Evolutionary conservation across 2,888 invertebrate genomes (phyloP).

Genomic region (Ferdinandea cuprea): DNA sequence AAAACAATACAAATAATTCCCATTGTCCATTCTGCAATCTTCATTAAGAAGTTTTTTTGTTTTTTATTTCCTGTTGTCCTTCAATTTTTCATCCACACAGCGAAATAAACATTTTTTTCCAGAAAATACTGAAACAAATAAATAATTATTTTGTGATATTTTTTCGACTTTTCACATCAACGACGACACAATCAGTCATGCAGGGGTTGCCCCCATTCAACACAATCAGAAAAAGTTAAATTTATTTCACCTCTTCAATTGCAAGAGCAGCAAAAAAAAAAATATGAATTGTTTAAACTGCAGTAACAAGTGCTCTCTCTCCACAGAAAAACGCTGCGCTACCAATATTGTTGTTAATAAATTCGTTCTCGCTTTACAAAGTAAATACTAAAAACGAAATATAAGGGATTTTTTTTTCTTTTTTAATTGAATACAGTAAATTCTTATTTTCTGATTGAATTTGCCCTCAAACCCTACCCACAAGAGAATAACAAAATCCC

Average conservation of each 20-base stretch:
- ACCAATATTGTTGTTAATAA: neutral
- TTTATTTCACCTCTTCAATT: slow-evolving; percentile 12
- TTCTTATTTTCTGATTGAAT: slow-evolving; percentile 25
- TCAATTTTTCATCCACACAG: too few species aligned
- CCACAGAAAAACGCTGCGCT: neutral
- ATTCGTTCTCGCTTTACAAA: slow-evolving; percentile 1
- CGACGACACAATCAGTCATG: slow-evolving; percentile 23
- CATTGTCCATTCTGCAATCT: slow-evolving; percentile 17
- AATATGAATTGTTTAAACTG: neutral
- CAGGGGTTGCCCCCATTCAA: slow-evolving; percentile 12
- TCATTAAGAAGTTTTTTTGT: neutral
- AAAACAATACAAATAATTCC: too few species aligned
- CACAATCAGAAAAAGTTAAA: slow-evolving; percentile 12
- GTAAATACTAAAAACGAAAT: slow-evolving; percentile 19
- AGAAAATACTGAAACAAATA: slow-evolving; percentile 11
- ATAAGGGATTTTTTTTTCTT: neutral
- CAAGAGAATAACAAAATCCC: neutral
- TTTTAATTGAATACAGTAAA: slow-evolving; percentile 22
- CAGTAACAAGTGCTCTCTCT: neutral
- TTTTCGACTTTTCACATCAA: slow-evolving; percentile 25
- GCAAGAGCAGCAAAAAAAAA: neutral
- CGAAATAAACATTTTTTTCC: slow-evolving; percentile 1
- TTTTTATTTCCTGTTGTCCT: neutral
- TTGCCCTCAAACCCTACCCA: too few species aligned
- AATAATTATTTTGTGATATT: neutral